Evolutionary conservation across 23 tunicate genomes (phyloP).

Genomic region (Diplosoma virens): DNA sequence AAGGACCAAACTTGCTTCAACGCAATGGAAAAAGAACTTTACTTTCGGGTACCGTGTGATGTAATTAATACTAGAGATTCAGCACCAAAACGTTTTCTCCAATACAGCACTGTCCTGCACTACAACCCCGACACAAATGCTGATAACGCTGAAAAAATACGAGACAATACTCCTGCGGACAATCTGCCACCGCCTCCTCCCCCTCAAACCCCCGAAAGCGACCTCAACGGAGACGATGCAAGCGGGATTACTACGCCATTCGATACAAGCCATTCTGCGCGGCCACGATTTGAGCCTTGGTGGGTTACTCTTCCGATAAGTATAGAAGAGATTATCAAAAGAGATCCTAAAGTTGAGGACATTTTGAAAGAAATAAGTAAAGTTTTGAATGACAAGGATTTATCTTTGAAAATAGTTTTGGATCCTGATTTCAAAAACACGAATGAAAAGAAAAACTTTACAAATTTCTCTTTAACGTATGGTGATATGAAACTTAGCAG

Average conservation of each 20-base stretch:
- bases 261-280: too few relatives aligned
- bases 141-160: neutral
- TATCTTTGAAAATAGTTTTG: neutral
- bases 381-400: neutral
- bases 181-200: constrained; percentile 57
- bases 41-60: constrained; percentile 33
- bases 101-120: neutral
- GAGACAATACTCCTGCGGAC: neutral
- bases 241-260: neutral
- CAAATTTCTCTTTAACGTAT: neutral
- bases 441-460: neutral
- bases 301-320: constrained; percentile 50
- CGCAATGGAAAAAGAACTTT: constrained; percentile 12
- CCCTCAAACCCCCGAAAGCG: constrained; percentile 60
- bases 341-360: constrained; percentile 71
- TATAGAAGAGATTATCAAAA: constrained; percentile 51
- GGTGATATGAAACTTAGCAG: neutral
- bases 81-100: neutral
- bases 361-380: neutral
- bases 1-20: neutral
- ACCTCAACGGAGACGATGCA: neutral
- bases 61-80: constrained; percentile 17
- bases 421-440: neutral
- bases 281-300: neutral
- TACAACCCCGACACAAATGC: neutral